Percentiles rank a stretch among this genome's conserved stretches.
Conservation (phyloP, 2,797 vertebrate genomes). For the Trematomus bernacchii region DNA sequence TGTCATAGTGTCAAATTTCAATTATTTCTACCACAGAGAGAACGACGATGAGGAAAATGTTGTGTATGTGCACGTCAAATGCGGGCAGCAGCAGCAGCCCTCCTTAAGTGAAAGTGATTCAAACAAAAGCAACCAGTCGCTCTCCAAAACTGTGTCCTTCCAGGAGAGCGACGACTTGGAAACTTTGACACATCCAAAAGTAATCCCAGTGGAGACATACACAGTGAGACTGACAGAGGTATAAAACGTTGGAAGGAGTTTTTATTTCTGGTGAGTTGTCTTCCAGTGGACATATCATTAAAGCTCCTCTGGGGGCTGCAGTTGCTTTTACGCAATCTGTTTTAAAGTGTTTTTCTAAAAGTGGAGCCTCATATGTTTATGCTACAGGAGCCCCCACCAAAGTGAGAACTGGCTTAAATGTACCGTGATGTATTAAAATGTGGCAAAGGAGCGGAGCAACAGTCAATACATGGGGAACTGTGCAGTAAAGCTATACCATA, state of each 20-base stretch:
- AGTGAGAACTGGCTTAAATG: neutral
- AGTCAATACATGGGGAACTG: neutral
- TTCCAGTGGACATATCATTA: conserved; percentile 1
- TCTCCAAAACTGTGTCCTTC: conserved; percentile 88
- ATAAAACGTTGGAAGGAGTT: conserved; percentile 51
- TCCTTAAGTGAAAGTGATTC: conserved; percentile 86
- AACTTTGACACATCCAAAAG: conserved; percentile 80
- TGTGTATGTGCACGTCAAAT: conserved; percentile 93
- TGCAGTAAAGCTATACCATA: neutral
- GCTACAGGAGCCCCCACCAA: neutral
- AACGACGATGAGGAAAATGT: conserved; percentile 90
- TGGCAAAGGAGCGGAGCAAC: conserved; percentile 1
- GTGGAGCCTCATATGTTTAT: neutral
- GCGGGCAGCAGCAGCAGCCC: conserved; percentile 86
- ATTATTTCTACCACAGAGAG: conserved; percentile 97
- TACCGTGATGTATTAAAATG: neutral
- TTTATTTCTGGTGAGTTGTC: conserved; percentile 52
- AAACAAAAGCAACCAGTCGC: conserved; percentile 85
- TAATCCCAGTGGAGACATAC: conserved; percentile 83
- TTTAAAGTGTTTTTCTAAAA: neutral
- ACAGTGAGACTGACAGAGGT: conserved; percentile 92
- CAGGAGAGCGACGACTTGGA: conserved; percentile 86
- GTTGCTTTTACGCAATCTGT: conserved; percentile 26
- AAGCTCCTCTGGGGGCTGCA: conserved; percentile 14
- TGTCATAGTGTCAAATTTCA: conserved; percentile 97